Evolutionary conservation across 1,140 invertebrate genomes (phyloP).

Genomic region (Helicoverpa zea): DNA sequence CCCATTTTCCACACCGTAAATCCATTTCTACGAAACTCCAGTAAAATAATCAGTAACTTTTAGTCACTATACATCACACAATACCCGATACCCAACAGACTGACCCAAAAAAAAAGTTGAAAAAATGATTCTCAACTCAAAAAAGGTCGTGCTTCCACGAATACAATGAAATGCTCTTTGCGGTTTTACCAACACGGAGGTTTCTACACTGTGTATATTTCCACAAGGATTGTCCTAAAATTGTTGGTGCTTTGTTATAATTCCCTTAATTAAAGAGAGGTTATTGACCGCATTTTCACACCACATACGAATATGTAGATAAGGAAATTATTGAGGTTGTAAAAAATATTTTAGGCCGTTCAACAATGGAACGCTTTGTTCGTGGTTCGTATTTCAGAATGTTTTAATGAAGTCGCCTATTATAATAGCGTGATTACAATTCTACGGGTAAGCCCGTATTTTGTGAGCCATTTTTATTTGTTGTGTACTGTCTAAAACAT

Average conservation of each 20-base stretch:
- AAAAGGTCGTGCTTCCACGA: constrained; percentile 30
- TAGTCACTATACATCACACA: constrained; percentile 23
- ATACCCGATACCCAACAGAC: constrained; percentile 17
- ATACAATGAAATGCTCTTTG: constrained; percentile 53
- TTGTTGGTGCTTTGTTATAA: constrained; percentile 33
- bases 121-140: constrained; percentile 37
- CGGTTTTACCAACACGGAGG: constrained; percentile 20
- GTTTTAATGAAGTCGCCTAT: neutral
- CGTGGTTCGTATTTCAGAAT: constrained; percentile 4
- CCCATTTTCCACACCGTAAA: neutral
- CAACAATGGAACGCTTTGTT: constrained; percentile 9
- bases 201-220: constrained; percentile 29
- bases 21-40: neutral
- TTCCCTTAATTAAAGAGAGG: constrained; percentile 41
- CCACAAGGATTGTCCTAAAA: constrained; percentile 25
- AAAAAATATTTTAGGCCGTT: constrained; percentile 24
- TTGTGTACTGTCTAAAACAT: no score
- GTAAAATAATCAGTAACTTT: neutral
- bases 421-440: constrained; percentile 4
- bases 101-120: constrained; percentile 42
- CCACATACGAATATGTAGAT: constrained; percentile 12
- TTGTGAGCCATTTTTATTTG: no score
- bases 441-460: no score
- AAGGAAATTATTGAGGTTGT: constrained; percentile 37
- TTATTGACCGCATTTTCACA: constrained; percentile 17